These are phyloP conservation scores for Nasonia oneida DNA, from an alignment of 2,888 invertebrate species.

Conservation along the genomic window DNA sequence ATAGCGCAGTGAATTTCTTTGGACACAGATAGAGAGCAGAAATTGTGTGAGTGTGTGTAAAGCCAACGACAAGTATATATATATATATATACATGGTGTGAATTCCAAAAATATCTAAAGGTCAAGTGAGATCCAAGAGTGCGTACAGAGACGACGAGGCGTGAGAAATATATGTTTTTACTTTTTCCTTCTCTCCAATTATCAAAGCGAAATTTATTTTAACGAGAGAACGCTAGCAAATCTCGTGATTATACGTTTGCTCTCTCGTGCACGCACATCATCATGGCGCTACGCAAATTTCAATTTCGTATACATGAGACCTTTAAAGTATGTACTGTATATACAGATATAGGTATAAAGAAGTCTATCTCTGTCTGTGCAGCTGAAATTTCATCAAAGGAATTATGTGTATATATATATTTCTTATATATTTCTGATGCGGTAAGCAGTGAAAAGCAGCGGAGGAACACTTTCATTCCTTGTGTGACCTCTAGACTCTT, in stretches of 20 bases:
- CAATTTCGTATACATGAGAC: constrained; percentile 12
- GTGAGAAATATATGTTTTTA: background rate
- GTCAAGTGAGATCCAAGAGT: constrained; percentile 12
- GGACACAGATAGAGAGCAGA: background rate
- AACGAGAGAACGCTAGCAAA: background rate
- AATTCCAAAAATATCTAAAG: background rate
- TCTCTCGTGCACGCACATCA: background rate
- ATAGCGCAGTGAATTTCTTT: background rate
- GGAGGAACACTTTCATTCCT: constrained; percentile 19
- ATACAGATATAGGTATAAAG: too few relatives aligned
- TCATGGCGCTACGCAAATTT: background rate
- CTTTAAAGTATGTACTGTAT: background rate
- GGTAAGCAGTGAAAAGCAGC: constrained; percentile 44
- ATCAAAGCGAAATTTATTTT: background rate
- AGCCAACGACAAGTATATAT: background rate
- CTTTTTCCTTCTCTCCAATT: background rate
- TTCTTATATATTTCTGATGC: constrained; percentile 48
- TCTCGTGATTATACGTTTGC: background rate
- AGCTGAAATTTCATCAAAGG: constrained; percentile 44
- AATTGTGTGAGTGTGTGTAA: background rate
- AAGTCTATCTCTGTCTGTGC: background rate
- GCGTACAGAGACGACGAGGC: background rate
- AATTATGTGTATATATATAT: constrained; percentile 29
- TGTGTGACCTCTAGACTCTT: background rate
- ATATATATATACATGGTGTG: background rate